Evolutionary conservation across 2,797 vertebrate species (phyloP).

Genomic region (Cirrhinus molitorella): DNA sequence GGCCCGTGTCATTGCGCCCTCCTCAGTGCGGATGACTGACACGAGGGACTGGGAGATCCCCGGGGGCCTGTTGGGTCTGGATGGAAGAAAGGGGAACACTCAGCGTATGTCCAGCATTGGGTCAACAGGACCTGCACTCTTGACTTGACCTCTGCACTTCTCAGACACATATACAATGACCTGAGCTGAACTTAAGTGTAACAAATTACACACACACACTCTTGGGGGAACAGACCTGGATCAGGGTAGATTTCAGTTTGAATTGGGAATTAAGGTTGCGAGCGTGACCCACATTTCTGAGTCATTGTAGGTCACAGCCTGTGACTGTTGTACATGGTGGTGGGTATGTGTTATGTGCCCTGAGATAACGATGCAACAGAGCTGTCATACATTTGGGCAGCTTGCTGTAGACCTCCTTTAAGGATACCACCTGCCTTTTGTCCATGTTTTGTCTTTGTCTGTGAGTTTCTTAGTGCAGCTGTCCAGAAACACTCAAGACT

Average conservation of each 20-base stretch:
- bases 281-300: conserved; percentile 16
- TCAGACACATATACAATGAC: conserved; percentile 67
- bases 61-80: conserved; percentile 62
- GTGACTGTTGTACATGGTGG: neutral
- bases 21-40: conserved; percentile 71
- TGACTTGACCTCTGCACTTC: conserved; percentile 65
- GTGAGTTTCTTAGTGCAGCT: conserved; percentile 62
- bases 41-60: conserved; percentile 68
- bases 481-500: conserved; percentile 61
- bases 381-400: conserved; percentile 50
- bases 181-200: conserved; percentile 64
- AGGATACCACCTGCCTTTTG: conserved; percentile 59
- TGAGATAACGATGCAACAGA: conserved; percentile 43
- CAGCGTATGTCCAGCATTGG: conserved; percentile 53
- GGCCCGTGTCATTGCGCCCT: conserved; percentile 43
- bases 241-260: conserved; percentile 37
- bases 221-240: conserved; percentile 40
- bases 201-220: conserved; percentile 61
- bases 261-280: conserved; percentile 8
- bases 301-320: neutral
- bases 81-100: conserved; percentile 67
- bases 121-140: conserved; percentile 68
- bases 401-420: conserved; percentile 51
- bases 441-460: conserved; percentile 64
- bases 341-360: conserved; percentile 23